Evolutionary conservation across 2,113 vertebrate species (phyloP), one percentile per base, ranked within the genome.

Genomic region (Cryptotis parvus): DNA sequence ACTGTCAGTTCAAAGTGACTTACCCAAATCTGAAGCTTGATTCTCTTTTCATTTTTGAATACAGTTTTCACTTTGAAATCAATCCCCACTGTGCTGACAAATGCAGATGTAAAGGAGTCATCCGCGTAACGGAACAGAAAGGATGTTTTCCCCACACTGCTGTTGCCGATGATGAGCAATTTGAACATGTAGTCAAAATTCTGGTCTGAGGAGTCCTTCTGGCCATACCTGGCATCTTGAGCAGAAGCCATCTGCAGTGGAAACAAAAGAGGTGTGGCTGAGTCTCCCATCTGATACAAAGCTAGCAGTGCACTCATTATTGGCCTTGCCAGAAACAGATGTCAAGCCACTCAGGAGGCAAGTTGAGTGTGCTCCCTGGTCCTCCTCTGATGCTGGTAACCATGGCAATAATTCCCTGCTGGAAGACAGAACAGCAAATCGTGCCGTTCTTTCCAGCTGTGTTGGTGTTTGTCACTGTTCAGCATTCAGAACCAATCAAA

Each of bases 21-120:
- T 97, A 99, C 99, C 99, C 99, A 99, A 94, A 99, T 99, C 97
- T 99, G 99, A 87, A 99, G 98, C 95, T 99, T 99, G 98, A 99
- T 99, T 97, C 99, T 98, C 97, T 99, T 99, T 97, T 99, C 99
- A 69, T 99, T 99, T 98, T 98, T 99, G 97, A 99, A 99, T 91
- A 99, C 99, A 0, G 99, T 99, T 98, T 99, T 99, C 65, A 99
- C 99, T 98, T 99, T 99, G 97, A 99, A 99, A 98, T 99, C 99
- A 1, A 99, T 99, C 88, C 99, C 99, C 39, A 99, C 99, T 0
- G 99, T 99, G 98, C 99, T 99, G 97, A 99, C 99, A 22, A 99
- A 99, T 58, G 99, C 99, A 35, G 99, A 99, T 0, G 99, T 99
- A 96, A 99, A 99, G 94, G 99, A 99, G 92, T 99, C 99, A 27